Evolutionary conservation across 2,113 vertebrate genomes (phyloP).

Genomic region (Piaya cayana): DNA sequence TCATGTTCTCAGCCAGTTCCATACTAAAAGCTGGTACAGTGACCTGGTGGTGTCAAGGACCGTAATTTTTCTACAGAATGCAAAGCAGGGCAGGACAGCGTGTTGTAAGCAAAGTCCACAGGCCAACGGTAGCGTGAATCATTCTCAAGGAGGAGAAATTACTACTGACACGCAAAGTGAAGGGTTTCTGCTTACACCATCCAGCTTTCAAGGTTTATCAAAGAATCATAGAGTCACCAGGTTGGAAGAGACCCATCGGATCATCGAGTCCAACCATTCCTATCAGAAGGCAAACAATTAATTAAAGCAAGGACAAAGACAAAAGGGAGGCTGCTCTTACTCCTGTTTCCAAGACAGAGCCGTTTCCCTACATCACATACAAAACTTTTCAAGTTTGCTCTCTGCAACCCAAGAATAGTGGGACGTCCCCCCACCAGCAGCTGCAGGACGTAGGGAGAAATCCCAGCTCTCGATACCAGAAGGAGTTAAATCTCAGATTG

Average conservation of each 20-base stretch:
- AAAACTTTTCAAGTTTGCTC: not conserved
- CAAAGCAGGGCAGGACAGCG: not conserved
- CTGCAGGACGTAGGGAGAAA: not conserved
- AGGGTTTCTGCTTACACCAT: not conserved
- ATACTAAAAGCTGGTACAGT: not conserved
- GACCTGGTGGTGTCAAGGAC: not conserved
- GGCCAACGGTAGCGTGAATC: not conserved
- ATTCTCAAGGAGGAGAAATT: not conserved
- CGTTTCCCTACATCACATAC: rapidly evolving
- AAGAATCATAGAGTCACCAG: no score
- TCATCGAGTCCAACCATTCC: no score
- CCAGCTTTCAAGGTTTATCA: not conserved
- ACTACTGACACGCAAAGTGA: not conserved
- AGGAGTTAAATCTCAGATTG: slow-evolving; percentile 46
- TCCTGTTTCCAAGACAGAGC: not conserved
- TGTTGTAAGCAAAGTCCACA: not conserved
- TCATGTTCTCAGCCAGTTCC: not conserved
- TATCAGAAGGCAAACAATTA: not conserved
- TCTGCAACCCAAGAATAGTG: not conserved
- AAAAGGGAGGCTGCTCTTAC: not conserved
- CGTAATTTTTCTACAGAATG: not conserved
- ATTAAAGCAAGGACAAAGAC: not conserved
- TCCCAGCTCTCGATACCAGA: not conserved
- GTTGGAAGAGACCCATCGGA: no score
- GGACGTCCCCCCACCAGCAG: not conserved